Percentiles rank a stretch among this genome's conserved stretches.
phyloP scores from a whole-genome alignment of 2,888 invertebrate genomes.

The Microchrysa polita region DNA sequence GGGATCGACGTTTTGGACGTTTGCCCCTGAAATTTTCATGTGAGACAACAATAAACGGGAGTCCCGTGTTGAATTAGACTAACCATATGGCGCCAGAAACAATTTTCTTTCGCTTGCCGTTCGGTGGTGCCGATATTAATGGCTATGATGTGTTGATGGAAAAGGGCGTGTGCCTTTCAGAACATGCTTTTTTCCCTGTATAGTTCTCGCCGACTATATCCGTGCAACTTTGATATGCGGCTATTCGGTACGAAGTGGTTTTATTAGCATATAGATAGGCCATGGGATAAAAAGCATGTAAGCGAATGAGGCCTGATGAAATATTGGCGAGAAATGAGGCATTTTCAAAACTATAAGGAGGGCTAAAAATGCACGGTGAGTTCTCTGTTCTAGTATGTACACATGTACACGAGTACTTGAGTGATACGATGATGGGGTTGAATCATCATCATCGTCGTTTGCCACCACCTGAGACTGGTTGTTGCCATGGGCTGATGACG shows the following conservation, averaged over 20 bases:
- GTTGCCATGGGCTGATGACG: slow-evolving; percentile 4
- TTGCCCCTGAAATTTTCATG: slow-evolving; percentile 40
- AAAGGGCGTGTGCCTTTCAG: slow-evolving; percentile 47
- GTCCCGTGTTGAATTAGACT: slow-evolving; percentile 33
- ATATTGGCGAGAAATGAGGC: neutral
- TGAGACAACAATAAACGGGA: slow-evolving; percentile 34
- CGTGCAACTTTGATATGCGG: slow-evolving; percentile 28
- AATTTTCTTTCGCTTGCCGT: slow-evolving; percentile 35
- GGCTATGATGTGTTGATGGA: slow-evolving; percentile 38
- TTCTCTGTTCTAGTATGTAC: neutral
- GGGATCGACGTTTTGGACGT: slow-evolving; percentile 10
- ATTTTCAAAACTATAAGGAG: neutral
- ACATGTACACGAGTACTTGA: no score
- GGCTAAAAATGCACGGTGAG: neutral
- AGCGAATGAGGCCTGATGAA: neutral
- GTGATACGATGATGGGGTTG: neutral
- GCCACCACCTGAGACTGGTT: neutral
- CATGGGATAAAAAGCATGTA: no score
- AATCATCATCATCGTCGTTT: neutral
- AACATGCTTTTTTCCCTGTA: no score
- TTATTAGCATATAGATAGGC: slow-evolving; percentile 15
- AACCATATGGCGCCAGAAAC: slow-evolving; percentile 45
- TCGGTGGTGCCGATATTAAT: slow-evolving; percentile 45
- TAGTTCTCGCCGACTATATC: neutral
- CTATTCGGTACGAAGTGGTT: slow-evolving; percentile 13